phyloP scores from a whole-genome alignment of 2,888 invertebrate genomes.

The Lumbricus terrestris region DNA sequence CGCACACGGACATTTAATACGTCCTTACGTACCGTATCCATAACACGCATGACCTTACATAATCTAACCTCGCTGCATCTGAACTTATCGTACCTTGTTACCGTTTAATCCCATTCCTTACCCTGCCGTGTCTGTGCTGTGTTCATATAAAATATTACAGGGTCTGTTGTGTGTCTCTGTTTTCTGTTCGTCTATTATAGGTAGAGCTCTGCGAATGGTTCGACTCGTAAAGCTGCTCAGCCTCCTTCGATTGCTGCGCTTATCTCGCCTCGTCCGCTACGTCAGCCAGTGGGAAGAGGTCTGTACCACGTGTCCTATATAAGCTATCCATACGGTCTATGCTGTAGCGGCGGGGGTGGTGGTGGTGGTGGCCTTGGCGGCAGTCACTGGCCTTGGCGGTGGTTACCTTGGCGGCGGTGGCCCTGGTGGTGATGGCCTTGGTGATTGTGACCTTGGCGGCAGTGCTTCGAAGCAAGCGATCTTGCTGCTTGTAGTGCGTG shows the following conservation, averaged over 20 bases:
- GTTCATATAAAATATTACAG: too few species aligned
- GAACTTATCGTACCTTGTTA: not conserved
- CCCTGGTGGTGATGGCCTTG: too few species aligned
- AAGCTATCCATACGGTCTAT: too few species aligned
- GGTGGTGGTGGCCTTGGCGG: too few species aligned
- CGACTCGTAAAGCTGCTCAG: conserved; percentile 95
- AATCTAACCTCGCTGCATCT: not conserved
- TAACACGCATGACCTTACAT: not conserved
- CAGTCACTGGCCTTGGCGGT: too few species aligned
- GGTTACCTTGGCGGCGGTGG: too few species aligned
- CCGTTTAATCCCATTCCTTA: too few species aligned
- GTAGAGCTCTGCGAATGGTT: conserved; percentile 91
- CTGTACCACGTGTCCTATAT: not conserved
- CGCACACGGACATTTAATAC: not conserved
- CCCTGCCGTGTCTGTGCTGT: not conserved
- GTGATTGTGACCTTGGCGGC: too few species aligned
- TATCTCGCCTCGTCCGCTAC: conserved; percentile 95
- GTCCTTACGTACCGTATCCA: not conserved
- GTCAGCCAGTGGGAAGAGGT: conserved; percentile 99
- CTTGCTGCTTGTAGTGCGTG: too few species aligned
- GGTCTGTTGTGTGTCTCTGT: not conserved
- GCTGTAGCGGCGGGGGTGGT: too few species aligned
- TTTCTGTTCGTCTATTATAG: too few species aligned
- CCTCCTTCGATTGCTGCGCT: conserved; percentile 86
- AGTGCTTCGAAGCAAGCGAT: too few species aligned